Conservation (phyloP, 2,797 vertebrate species). For the Notamacropus eugenii region DNA sequence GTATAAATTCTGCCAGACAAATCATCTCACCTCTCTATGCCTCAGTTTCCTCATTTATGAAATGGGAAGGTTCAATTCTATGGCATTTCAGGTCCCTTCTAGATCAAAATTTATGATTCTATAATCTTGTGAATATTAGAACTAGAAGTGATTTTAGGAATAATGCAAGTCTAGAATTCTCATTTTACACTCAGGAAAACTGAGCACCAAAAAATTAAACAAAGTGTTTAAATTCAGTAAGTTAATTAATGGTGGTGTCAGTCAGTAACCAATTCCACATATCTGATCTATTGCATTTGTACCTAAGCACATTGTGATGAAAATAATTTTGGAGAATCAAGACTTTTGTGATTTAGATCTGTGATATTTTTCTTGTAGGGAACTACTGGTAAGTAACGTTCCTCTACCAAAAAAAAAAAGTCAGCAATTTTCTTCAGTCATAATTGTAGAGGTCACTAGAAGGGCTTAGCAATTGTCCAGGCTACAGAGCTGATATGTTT, state of each 20-base stretch:
- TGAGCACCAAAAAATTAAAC: not conserved
- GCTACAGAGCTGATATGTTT: not conserved
- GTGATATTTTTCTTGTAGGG: not conserved
- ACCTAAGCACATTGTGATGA: not conserved
- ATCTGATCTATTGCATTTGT: not conserved
- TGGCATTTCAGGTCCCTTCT: not conserved
- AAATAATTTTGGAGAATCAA: not conserved
- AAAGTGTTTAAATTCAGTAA: too few relatives aligned
- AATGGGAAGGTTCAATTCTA: too few relatives aligned
- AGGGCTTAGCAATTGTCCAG: not conserved
- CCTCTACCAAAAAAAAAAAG: not conserved
- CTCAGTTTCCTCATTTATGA: too few relatives aligned
- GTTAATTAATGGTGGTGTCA: too few relatives aligned
- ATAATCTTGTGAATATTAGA: not conserved
- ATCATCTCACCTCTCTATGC: too few relatives aligned
- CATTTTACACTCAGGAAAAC: not conserved
- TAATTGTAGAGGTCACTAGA: not conserved
- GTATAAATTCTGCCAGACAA: too few relatives aligned
- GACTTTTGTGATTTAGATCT: not conserved
- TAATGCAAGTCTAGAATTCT: not conserved
- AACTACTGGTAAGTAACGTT: not conserved
- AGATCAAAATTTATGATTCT: not conserved
- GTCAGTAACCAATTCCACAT: too few relatives aligned
- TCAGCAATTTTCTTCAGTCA: not conserved
- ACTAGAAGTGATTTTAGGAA: not conserved